Percentiles rank a stretch among this genome's conserved stretches.
These are phyloP conservation scores for Drosophila maculinotata DNA, from an alignment of 2,888 invertebrate genomes.

Conservation along the genomic window DNA sequence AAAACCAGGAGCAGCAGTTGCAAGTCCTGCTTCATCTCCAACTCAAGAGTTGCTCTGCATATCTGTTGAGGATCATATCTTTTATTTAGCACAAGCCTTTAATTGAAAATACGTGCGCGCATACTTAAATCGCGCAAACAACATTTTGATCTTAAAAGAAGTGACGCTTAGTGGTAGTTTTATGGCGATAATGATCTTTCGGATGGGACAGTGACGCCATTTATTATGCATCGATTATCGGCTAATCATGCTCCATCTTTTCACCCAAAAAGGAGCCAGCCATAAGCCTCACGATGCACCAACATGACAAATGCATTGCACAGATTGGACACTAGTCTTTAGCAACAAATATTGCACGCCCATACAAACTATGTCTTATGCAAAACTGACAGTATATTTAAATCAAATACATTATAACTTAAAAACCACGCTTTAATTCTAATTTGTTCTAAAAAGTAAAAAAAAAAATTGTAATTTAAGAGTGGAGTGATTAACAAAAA, in stretches of 20 bases:
- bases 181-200: constrained; percentile 83
- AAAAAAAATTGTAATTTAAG: too few species aligned
- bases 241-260: constrained; percentile 22
- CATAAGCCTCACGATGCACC: constrained; percentile 14
- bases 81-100: constrained; percentile 69
- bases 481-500: too few species aligned
- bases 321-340: constrained; percentile 36
- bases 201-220: constrained; percentile 84
- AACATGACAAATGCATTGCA: constrained; percentile 25
- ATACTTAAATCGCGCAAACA: constrained; percentile 82
- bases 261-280: constrained; percentile 10
- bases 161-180: constrained; percentile 84
- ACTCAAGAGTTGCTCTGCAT: constrained; percentile 3
- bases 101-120: constrained; percentile 82
- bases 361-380: background rate
- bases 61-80: constrained; percentile 19
- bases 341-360: background rate
- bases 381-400: constrained; percentile 5
- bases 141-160: constrained; percentile 84
- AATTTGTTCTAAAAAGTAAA: too few species aligned
- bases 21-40: constrained; percentile 28
- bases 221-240: constrained; percentile 79
- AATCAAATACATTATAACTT: too few species aligned
- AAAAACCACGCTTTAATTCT: too few species aligned
- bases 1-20: constrained; percentile 22